Evolutionary conservation across 2,888 invertebrate species (phyloP), one percentile per base, ranked within the genome.

Genomic region (Sinelater perroti): DNA sequence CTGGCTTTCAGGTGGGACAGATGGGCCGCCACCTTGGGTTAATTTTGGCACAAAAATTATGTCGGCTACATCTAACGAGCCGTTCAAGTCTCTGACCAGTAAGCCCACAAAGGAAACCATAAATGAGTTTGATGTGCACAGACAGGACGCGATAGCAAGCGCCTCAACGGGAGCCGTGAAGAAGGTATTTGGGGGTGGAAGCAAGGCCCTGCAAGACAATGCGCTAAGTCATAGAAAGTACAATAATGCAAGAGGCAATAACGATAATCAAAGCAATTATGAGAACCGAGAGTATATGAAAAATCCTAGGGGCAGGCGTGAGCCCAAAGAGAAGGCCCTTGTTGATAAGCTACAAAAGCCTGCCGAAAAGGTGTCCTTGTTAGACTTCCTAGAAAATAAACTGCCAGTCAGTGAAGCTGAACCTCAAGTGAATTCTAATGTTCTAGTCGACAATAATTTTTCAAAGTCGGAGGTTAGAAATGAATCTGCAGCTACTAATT

Each of bases 1-100:
- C n/a, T 24, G 38, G 11, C 14, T 46, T 58, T 80, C 83, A 50
- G 83, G 83, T 4, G 85, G 83, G 52, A 88, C 90, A 67, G 91
- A 90, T 61, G 92, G 91, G 0, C 93, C 95, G 1, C 95, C 93
- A 31, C 88, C 91, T 28, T 96, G 95, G 93, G 93, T 95, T 67
- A 89, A 94, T 24, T 95, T 96, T 80, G 95, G 95, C 0, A 87
- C 90, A 70, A 87, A 86, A 70, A 83, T 92, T 50, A 81, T 87
- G 67, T 82, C 83, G 46, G 76, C 82, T 3, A 72, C 76, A 21
- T 77, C 83, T 17, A 79, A 83, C 30, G 86, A 88, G 60, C 84
- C 84, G 68, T 91, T 91, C 61, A 91, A 90, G 73, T 88, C 90
- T 56, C 75, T 90, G 17, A 81, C 81, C 56, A 81, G 81, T 44